Conservation (phyloP, 2,888 invertebrate species). For the Mimumesa dahlbomi region DNA sequence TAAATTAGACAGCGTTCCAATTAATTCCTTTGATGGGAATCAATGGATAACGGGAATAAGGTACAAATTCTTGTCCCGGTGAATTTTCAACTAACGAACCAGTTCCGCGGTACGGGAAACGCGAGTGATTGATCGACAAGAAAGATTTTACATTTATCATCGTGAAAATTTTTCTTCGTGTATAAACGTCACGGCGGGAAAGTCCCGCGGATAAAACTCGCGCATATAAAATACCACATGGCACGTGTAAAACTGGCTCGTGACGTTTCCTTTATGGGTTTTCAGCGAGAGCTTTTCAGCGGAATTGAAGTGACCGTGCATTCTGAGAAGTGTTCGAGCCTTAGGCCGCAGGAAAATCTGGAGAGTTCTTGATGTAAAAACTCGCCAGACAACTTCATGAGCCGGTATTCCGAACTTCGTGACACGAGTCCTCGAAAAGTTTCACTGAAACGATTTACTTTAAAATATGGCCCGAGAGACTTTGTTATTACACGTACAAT, state of each 20-base stretch:
- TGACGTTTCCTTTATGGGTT: constrained; percentile 51
- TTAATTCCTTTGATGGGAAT: too few species aligned
- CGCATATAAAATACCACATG: constrained; percentile 27
- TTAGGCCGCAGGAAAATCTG: constrained; percentile 49
- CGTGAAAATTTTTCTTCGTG: not conserved
- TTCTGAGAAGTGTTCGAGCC: constrained; percentile 44
- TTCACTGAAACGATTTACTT: constrained; percentile 64
- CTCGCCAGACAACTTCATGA: constrained; percentile 61
- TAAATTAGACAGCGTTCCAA: too few species aligned
- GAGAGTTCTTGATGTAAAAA: constrained; percentile 64
- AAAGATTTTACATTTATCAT: too few species aligned
- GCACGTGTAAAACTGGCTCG: constrained; percentile 32
- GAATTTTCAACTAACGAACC: too few species aligned
- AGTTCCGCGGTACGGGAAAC: too few species aligned
- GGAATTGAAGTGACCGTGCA: constrained; percentile 51
- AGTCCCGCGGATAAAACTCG: not conserved
- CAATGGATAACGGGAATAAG: too few species aligned
- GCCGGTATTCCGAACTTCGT: constrained; percentile 54
- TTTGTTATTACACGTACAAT: constrained; percentile 21
- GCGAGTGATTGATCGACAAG: too few species aligned
- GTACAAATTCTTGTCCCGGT: too few species aligned
- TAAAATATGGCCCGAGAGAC: constrained; percentile 41
- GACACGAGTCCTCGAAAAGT: constrained; percentile 59
- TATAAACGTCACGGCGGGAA: not conserved
- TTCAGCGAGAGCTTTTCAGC: constrained; percentile 47